phyloP scores from a whole-genome alignment of 2,888 invertebrate genomes.

The Alcis repandata region DNA sequence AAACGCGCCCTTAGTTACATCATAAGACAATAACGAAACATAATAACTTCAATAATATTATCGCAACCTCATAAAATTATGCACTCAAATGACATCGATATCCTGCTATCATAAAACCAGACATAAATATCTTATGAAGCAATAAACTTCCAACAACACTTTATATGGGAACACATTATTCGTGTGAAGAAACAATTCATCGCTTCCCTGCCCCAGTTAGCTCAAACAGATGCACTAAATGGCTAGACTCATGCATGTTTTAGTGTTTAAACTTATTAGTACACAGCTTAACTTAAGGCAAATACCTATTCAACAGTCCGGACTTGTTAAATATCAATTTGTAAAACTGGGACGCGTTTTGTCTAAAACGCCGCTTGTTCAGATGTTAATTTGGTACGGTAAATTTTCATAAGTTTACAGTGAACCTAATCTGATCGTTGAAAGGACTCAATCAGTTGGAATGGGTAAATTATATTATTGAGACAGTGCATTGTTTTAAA shows the following conservation, averaged over 20 bases:
- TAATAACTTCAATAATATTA: slow-evolving; percentile 6
- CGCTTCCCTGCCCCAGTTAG: slow-evolving; percentile 20
- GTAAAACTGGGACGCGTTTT: slow-evolving; percentile 27
- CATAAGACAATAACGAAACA: not conserved
- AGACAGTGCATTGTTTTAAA: too few relatives aligned
- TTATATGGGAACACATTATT: not conserved
- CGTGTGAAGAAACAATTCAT: slow-evolving; percentile 20
- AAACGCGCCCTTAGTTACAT: not conserved
- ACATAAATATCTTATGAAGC: not conserved
- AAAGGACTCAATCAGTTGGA: not conserved
- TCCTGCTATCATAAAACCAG: slow-evolving; percentile 28
- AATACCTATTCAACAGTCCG: slow-evolving; percentile 24
- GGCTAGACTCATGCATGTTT: slow-evolving; percentile 22
- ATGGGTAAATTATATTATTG: too few relatives aligned
- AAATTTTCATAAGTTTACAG: slow-evolving; percentile 19
- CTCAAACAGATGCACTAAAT: slow-evolving; percentile 28
- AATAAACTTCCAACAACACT: slow-evolving; percentile 8
- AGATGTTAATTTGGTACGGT: slow-evolving; percentile 10
- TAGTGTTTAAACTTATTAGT: slow-evolving; percentile 15
- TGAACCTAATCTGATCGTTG: not conserved
- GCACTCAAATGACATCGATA: slow-evolving; percentile 20
- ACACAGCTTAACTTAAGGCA: slow-evolving; percentile 29
- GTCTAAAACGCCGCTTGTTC: slow-evolving; percentile 8
- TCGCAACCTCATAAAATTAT: slow-evolving; percentile 18
- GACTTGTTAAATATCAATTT: slow-evolving; percentile 35